These are phyloP conservation scores for Siniperca knerii DNA, from an alignment of 2,113 vertebrate species.

Conservation along the genomic window DNA sequence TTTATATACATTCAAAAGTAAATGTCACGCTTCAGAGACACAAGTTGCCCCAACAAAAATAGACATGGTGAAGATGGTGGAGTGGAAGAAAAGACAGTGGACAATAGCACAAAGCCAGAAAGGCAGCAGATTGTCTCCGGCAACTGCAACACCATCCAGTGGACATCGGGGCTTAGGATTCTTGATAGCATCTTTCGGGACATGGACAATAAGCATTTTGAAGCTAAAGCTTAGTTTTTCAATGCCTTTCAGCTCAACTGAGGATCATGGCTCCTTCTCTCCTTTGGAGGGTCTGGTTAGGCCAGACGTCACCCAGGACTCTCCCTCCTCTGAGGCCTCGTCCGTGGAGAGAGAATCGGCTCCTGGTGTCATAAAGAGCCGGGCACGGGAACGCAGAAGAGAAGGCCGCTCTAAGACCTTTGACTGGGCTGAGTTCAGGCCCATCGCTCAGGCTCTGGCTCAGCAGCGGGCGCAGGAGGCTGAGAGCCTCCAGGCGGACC, in stretches of 20 bases:
- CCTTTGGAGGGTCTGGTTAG: slow-evolving; percentile 76
- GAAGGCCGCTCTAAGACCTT: slow-evolving; percentile 88
- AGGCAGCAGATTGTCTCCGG: neutral
- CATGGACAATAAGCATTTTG: neutral
- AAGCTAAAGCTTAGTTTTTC: neutral
- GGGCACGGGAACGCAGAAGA: slow-evolving; percentile 82
- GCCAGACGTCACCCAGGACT: slow-evolving; percentile 85
- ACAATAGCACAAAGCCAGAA: neutral
- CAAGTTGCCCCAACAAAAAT: neutral
- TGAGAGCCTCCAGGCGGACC: slow-evolving; percentile 74
- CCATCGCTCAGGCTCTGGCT: slow-evolving; percentile 86
- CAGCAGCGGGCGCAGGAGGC: slow-evolving; percentile 84
- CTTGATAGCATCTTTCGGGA: neutral
- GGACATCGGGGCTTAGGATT: neutral
- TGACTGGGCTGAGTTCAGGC: slow-evolving; percentile 88
- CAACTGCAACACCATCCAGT: neutral
- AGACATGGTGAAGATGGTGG: neutral
- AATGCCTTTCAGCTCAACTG: slow-evolving; percentile 74
- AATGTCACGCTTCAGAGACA: neutral
- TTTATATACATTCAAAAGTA: neutral
- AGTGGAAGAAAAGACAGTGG: too few relatives aligned
- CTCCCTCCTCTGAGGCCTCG: slow-evolving; percentile 79
- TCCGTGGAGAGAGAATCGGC: slow-evolving; percentile 80
- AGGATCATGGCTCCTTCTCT: slow-evolving; percentile 79
- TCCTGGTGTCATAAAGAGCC: slow-evolving; percentile 74